Evolutionary conservation across 2,797 vertebrate genomes (phyloP), one percentile per base, ranked within the genome.

Genomic region (Rhinogobio ventralis): DNA sequence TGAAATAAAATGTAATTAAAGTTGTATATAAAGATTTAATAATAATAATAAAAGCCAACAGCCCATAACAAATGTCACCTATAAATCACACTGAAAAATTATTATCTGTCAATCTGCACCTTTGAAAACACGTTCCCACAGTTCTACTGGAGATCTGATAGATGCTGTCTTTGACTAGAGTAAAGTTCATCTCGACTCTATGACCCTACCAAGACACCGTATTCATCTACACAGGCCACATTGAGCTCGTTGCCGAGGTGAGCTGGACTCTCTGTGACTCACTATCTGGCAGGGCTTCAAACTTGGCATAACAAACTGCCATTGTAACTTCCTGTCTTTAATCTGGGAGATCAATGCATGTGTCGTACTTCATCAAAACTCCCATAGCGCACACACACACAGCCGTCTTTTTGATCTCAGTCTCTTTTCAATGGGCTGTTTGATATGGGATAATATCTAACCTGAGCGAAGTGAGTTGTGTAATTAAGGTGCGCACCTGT

Each of bases 401-500:
- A 14, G 36, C 36, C 45, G 88, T 90, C 88, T 89, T 89, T 92
- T 88, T 90, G 86, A 88, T 90, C 72, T 79, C 66, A 66, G 72
- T 85, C 71, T 51, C 39, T 68, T 83, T 88, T 85, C 60, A 89
- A 91, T 91, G 89, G 82, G 90, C 90, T 90, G 84, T 87, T 89
- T 88, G 92, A 89, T 79, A 79, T 83, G 82, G 87, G 88, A 81
- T 89, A 90, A 90, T 87, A 89, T 88, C 91, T 89, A 89, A 90
- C 87, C 90, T 49, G 66, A 87, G 87, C 79, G 86, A 79, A 79
- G 82, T 89, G 81, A 90, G 89, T 81, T 89, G 82, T 91, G 88
- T 90, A 87, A 89, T 91, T 90, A 91, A 86, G 64, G 78, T 30
- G 90, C 92, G 93, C 93, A 94, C 93, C 93, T 94, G 93, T 87